Conservation (phyloP, 2,888 invertebrate species). For the Phymatocera aterrima region DNA sequence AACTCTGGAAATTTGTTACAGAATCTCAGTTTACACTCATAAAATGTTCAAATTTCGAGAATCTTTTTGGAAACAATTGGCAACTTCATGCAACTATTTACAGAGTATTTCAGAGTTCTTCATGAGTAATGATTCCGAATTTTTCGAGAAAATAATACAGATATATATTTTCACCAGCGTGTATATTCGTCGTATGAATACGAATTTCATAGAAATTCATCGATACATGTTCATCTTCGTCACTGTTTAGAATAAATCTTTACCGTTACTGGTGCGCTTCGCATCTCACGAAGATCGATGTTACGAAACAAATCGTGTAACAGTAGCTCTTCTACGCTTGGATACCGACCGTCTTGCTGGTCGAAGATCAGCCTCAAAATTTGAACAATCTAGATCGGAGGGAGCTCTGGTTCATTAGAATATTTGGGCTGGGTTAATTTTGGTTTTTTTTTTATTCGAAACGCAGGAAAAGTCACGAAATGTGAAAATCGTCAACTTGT, state of each 20-base stretch:
- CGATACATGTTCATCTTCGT: neutral
- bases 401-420: neutral
- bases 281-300: slow-evolving; percentile 91
- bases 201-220: neutral
- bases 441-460: neutral
- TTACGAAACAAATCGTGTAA: slow-evolving; percentile 91
- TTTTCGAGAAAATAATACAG: no score
- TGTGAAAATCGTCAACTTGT: neutral
- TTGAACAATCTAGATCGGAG: slow-evolving; percentile 81
- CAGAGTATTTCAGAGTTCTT: no score
- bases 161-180: no score
- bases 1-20: no score
- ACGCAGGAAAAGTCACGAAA: neutral
- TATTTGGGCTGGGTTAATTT: neutral
- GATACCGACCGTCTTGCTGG: slow-evolving; percentile 80
- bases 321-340: slow-evolving; percentile 87
- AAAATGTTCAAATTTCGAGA: no score
- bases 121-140: no score
- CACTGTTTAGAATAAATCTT: slow-evolving; percentile 59
- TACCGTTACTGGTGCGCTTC: slow-evolving; percentile 88
- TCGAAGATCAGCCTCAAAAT: slow-evolving; percentile 88
- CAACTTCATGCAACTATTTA: no score
- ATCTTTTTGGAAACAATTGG: no score
- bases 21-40: no score
- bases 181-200: neutral